A percentile compares a stretch with the other conserved stretches of the same genome.
Conservation (phyloP, 2,888 invertebrate species). For the Drosophila recens region DNA sequence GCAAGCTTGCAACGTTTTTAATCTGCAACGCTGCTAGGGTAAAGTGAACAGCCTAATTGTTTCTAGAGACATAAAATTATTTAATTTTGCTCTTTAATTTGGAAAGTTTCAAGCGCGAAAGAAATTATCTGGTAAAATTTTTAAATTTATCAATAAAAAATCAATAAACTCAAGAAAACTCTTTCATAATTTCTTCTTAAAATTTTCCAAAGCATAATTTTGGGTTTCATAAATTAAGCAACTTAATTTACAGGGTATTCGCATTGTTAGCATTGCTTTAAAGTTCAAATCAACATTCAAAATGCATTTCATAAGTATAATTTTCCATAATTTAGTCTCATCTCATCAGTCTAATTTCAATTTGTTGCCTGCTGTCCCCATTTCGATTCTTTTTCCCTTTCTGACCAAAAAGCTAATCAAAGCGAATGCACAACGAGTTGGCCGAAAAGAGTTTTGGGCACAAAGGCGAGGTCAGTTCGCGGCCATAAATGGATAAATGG, state of each 20-base stretch:
- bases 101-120: not conserved
- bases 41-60: too few species aligned
- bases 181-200: too few species aligned
- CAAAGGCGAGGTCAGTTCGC: conserved; percentile 47
- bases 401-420: conserved; percentile 67
- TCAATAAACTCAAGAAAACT: too few species aligned
- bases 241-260: not conserved
- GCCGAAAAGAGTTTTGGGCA: conserved; percentile 10
- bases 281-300: conserved; percentile 17
- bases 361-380: conserved; percentile 7
- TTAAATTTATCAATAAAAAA: too few species aligned
- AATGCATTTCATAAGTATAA: conserved; percentile 43
- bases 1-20: too few species aligned
- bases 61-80: not conserved
- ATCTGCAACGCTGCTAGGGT: too few species aligned
- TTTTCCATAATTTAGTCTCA: conserved; percentile 47
- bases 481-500: conserved; percentile 39
- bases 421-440: conserved; percentile 62
- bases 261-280: not conserved
- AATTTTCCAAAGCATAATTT: not conserved
- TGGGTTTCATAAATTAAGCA: not conserved
- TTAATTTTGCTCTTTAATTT: not conserved
- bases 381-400: not conserved
- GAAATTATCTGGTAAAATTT: too few species aligned
- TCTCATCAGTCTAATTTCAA: conserved; percentile 62